Evolutionary conservation across 2,888 invertebrate species (phyloP).

Genomic region (Phortica magna): DNA sequence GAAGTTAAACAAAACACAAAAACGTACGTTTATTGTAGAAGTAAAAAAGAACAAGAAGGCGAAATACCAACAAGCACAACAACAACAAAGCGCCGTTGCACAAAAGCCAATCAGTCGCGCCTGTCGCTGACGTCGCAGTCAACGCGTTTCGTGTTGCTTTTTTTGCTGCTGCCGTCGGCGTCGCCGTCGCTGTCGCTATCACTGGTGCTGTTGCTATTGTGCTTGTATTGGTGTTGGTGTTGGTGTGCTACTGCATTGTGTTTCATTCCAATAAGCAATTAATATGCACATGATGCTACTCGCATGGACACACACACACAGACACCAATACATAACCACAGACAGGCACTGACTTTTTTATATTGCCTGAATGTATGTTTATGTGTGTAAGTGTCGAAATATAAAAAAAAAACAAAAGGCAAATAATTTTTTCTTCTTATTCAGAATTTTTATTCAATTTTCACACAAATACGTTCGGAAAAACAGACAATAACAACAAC

Average conservation of each 20-base stretch:
- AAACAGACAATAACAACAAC: neutral
- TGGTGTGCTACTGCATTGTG: slow-evolving; percentile 40
- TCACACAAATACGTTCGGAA: neutral
- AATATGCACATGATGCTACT: slow-evolving; percentile 71
- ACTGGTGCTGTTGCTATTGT: slow-evolving; percentile 44
- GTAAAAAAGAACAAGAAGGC: neutral
- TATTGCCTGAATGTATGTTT: neutral
- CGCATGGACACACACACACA: neutral
- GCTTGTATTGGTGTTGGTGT: slow-evolving; percentile 9
- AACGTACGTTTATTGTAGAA: slow-evolving; percentile 16
- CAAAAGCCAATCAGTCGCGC: slow-evolving; percentile 24
- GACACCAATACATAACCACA: neutral
- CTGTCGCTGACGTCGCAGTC: slow-evolving; percentile 37
- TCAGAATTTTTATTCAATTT: slow-evolving; percentile 17
- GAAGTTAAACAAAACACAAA: slow-evolving; percentile 6
- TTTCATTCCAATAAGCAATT: slow-evolving; percentile 65
- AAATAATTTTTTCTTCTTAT: neutral
- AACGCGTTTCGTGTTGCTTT: slow-evolving; percentile 28
- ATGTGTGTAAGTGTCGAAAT: neutral
- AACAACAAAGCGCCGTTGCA: neutral
- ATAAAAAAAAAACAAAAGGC: neutral
- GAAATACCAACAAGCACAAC: neutral
- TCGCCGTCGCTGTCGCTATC: slow-evolving; percentile 2
- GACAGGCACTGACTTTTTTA: neutral
- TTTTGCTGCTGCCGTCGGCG: slow-evolving; percentile 41